phyloP scores from a whole-genome alignment of 1,140 invertebrate genomes.

The Callitettix versicolor region DNA sequence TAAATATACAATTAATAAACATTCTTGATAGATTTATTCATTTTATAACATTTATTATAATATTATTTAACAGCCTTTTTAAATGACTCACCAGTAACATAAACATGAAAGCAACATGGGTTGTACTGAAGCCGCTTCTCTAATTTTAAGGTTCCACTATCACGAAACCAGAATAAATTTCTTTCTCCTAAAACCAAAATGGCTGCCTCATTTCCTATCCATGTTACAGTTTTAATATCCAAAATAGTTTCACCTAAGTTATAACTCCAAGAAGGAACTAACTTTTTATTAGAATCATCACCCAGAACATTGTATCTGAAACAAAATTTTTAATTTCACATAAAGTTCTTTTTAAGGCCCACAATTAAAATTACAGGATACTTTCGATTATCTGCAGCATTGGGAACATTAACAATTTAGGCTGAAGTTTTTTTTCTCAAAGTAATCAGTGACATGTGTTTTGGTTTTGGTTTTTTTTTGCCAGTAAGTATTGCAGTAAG shows the following conservation, averaged over 20 bases:
- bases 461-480: no score
- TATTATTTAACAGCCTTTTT: no score
- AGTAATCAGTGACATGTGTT: no score
- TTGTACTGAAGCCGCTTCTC: constrained; percentile 73
- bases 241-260: constrained; percentile 65
- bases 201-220: constrained; percentile 39
- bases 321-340: constrained; percentile 6
- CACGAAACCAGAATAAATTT: constrained; percentile 64
- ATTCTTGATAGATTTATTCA: no score
- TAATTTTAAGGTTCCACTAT: constrained; percentile 59
- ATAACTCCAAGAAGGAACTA: constrained; percentile 61
- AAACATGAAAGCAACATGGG: constrained; percentile 59
- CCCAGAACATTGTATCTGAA: constrained; percentile 52
- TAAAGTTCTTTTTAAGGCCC: no score
- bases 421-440: no score
- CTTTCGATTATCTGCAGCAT: no score
- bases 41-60: no score
- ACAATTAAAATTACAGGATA: no score
- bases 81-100: constrained; percentile 50
- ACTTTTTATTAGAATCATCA: constrained; percentile 38
- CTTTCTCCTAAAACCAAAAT: constrained; percentile 61
- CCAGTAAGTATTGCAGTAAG: no score
- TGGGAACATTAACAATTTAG: no score
- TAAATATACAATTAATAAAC: no score
- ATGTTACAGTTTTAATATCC: constrained; percentile 47